Percentiles rank a stretch among this genome's conserved stretches.
These are phyloP conservation scores for Heteromyza rotundicornis DNA, from an alignment of 2,888 invertebrate species.

Conservation along the genomic window DNA sequence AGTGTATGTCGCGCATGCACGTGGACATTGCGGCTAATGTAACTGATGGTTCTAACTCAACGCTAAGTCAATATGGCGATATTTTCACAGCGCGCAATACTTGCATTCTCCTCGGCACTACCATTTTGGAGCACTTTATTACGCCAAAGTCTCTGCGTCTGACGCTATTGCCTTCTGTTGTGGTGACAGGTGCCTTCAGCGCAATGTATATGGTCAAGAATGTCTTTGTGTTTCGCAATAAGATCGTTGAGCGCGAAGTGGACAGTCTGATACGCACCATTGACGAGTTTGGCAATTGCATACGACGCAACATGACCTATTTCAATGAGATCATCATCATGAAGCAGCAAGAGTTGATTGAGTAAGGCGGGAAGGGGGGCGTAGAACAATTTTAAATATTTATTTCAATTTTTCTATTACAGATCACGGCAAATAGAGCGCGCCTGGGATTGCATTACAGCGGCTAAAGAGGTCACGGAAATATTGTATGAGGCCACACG, in stretches of 20 bases:
- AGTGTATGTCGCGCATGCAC: conserved; percentile 42
- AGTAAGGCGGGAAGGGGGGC: conserved; percentile 38
- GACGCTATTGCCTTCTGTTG: conserved; percentile 47
- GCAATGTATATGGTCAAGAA: conserved; percentile 52
- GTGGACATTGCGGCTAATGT: too few relatives aligned
- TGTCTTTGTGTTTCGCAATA: conserved; percentile 55
- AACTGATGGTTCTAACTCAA: neutral
- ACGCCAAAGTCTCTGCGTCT: conserved; percentile 48
- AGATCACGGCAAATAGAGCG: conserved; percentile 58
- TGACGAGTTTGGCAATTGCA: conserved; percentile 59
- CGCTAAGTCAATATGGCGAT: neutral
- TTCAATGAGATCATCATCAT: conserved; percentile 59
- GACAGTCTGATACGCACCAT: conserved; percentile 54
- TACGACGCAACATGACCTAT: conserved; percentile 59
- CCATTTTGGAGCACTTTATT: conserved; percentile 50
- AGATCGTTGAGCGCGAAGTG: conserved; percentile 52
- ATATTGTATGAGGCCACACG: conserved; percentile 59
- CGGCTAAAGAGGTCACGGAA: conserved; percentile 58
- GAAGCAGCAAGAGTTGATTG: conserved; percentile 56
- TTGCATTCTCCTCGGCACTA: conserved; percentile 48
- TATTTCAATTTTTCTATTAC: neutral
- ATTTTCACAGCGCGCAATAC: conserved; percentile 50
- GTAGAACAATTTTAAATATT: neutral
- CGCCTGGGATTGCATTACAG: conserved; percentile 60
- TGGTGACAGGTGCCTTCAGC: conserved; percentile 50